Conservation (phyloP, 2,888 invertebrate species). For the Diadegma fenestrale region DNA sequence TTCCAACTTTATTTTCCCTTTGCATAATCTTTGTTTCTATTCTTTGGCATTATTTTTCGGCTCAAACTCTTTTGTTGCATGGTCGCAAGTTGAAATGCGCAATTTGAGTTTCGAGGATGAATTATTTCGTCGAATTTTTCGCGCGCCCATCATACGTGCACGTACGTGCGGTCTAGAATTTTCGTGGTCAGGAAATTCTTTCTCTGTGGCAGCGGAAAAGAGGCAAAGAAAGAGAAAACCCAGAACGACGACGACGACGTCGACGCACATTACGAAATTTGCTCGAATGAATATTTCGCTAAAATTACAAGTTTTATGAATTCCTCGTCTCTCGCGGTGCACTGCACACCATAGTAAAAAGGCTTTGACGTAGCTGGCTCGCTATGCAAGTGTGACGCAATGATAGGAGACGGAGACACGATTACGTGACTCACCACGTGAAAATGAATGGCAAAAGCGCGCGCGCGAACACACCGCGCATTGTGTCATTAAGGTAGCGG, state of each 20-base stretch:
- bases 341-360: constrained; percentile 14
- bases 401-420: constrained; percentile 41
- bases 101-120: constrained; percentile 8
- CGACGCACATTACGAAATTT: neutral
- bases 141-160: neutral
- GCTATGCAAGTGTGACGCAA: constrained; percentile 64
- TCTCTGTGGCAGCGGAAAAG: neutral
- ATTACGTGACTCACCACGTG: constrained; percentile 66
- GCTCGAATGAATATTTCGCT: constrained; percentile 11
- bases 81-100: constrained; percentile 4
- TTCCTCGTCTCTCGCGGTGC: constrained; percentile 24
- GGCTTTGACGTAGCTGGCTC: constrained; percentile 38
- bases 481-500: constrained; percentile 51
- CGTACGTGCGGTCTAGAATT: neutral
- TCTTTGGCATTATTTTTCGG: neutral
- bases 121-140: constrained; percentile 7
- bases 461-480: constrained; percentile 13
- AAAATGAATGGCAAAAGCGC: constrained; percentile 52
- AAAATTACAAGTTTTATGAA: constrained; percentile 27
- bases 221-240: too few relatives aligned
- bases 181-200: constrained; percentile 13
- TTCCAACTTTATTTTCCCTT: neutral
- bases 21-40: constrained; percentile 7
- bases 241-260: too few relatives aligned
- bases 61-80: neutral